phyloP scores from a whole-genome alignment of 2,113 vertebrate genomes.

The Malurus elegans region DNA sequence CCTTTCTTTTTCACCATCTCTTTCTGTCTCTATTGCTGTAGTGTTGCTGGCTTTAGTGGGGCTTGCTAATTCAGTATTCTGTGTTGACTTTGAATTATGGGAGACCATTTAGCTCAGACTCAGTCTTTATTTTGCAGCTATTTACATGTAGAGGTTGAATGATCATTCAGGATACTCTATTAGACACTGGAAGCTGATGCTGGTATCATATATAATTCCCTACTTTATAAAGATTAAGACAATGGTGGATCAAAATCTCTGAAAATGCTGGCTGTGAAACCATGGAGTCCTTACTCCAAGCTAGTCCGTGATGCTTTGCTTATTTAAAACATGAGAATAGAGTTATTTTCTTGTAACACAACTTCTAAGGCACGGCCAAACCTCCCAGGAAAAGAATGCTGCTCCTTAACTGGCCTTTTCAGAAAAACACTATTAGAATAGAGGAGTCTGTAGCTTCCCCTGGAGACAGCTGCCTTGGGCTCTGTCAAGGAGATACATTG shows the following conservation, averaged over 20 bases:
- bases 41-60: neutral
- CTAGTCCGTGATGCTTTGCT: neutral
- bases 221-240: neutral
- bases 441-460: neutral
- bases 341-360: neutral
- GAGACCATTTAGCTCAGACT: neutral
- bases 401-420: neutral
- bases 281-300: neutral
- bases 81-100: neutral
- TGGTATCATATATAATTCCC: neutral
- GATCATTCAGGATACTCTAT: neutral
- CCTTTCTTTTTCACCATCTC: neutral
- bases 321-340: neutral
- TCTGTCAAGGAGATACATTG: neutral
- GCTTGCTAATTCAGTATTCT: neutral
- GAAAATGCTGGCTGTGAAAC: neutral
- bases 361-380: neutral
- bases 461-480: neutral
- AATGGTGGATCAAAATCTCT: neutral
- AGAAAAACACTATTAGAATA: neutral
- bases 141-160: neutral
- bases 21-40: neutral
- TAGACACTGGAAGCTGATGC: neutral
- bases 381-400: neutral
- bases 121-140: neutral